Percentiles rank a stretch among this genome's conserved stretches.
These are phyloP conservation scores for Falco novaeseelandiae DNA, from an alignment of 2,797 vertebrate species.

Conservation along the genomic window DNA sequence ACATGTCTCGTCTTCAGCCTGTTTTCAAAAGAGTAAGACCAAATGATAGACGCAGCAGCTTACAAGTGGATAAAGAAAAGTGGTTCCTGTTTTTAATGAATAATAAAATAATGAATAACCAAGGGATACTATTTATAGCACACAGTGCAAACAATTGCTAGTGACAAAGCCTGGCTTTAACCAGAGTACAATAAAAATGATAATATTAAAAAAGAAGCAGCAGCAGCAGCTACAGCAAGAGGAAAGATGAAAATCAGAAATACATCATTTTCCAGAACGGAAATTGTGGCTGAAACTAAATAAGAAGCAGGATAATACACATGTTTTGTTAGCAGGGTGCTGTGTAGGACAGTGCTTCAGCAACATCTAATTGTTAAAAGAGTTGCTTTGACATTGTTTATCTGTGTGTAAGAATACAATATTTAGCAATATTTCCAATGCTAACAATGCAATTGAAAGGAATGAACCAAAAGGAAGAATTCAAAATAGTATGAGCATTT, in stretches of 20 bases:
- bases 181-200: not conserved
- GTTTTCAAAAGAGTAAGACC: not conserved
- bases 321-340: not conserved
- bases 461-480: slow-evolving; percentile 7
- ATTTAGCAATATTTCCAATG: not conserved
- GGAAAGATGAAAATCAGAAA: slow-evolving; percentile 18
- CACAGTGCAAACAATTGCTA: slow-evolving; percentile 3
- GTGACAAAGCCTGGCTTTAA: not conserved
- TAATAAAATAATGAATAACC: slow-evolving; percentile 39
- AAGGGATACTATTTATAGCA: slow-evolving; percentile 7
- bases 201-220: not conserved
- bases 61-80: not conserved
- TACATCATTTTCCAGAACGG: not conserved
- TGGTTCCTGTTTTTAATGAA: not conserved
- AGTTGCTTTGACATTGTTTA: slow-evolving; percentile 7
- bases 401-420: not conserved
- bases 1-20: not conserved
- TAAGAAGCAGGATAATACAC: not conserved
- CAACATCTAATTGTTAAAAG: not conserved
- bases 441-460: not conserved
- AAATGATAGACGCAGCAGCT: not conserved
- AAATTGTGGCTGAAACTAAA: not conserved
- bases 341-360: not conserved
- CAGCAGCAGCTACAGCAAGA: not conserved
- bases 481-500: not conserved